Base-by-base conservation (phyloP, 2,797 vertebrate species). In the Apogon talboti region DNA sequence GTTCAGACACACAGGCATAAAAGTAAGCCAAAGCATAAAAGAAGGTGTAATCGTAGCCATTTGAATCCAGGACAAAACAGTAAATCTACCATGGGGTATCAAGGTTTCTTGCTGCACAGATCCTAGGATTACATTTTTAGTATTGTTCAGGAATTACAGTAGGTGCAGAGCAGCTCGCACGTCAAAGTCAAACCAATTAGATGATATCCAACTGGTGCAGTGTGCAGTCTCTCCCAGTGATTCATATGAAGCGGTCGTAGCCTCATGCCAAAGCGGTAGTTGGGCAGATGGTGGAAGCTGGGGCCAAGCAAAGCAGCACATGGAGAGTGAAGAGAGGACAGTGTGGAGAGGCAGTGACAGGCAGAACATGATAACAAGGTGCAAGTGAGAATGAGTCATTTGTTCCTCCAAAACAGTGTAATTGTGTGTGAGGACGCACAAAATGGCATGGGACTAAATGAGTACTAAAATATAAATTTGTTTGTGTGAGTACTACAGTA, bases 241-340 rank as follows among this genome's bases (percentile, higher is more conserved):
- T 64, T 78, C 63, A 79, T 52, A 86, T 43, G 71, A 86, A 71
- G 21, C 60, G 60, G 64, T 30, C 47, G n/a, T 53, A 47, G 71
- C 54, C 30, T 63, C 30, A 24, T 65, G 85, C 78, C 87, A 85
- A 41, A 59, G 43, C 53, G 40, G 44, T 63, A 66, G 81, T 60
- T 74, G 60, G 76, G 66, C 92, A 93, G 91, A 92, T 93, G 90
- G 91, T 82, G 6, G 56, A 72, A 69, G 82, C 44, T 66, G 66
- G 74, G 57, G 80, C 84, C 89, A 88, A 69, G 66, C 30, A 60
- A 62, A 75, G 40, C 62, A 68, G 81, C 70, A 82, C 85, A 82
- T 65, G 72, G 58, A 60, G 61, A 24, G 66, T 9, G 63, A 43
- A 74, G 49, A 44, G 69, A 33, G 14, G 19, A 55, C 60, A 76